These are phyloP conservation scores for Cydia fagiglandana DNA, from an alignment of 1,140 invertebrate genomes.

Conservation along the genomic window DNA sequence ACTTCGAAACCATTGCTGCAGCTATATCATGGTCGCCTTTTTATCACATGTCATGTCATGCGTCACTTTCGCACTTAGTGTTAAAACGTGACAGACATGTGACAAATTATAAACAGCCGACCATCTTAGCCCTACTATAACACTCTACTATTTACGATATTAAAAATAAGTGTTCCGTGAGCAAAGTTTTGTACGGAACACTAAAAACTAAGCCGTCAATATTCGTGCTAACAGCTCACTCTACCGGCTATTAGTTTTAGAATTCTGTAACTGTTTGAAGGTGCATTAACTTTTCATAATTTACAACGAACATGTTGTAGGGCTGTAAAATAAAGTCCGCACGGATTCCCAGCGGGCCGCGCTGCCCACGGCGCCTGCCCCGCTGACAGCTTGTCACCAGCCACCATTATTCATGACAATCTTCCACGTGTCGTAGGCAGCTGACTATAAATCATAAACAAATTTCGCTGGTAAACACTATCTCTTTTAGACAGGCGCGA, in stretches of 20 bases:
- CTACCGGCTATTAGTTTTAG: background rate
- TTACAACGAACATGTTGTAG: background rate
- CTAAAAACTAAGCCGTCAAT: too few relatives aligned
- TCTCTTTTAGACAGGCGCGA: background rate
- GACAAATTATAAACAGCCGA: too few relatives aligned
- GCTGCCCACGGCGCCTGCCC: constrained; percentile 19
- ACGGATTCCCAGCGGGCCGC: constrained; percentile 5
- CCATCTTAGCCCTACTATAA: too few relatives aligned
- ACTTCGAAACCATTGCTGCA: too few relatives aligned
- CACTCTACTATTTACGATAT: too few relatives aligned
- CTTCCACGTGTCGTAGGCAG: constrained; percentile 62
- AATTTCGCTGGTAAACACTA: constrained; percentile 37
- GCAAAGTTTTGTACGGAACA: too few relatives aligned
- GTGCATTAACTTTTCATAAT: background rate
- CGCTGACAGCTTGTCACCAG: constrained; percentile 41
- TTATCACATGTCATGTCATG: too few relatives aligned
- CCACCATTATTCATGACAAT: constrained; percentile 64
- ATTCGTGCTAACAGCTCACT: too few relatives aligned
- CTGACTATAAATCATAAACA: constrained; percentile 47
- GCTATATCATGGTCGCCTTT: too few relatives aligned
- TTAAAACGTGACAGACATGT: too few relatives aligned
- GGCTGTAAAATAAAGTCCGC: constrained; percentile 22
- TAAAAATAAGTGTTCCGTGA: too few relatives aligned
- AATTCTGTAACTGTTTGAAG: background rate
- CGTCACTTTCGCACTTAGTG: too few relatives aligned